Evolutionary conservation across 2,797 vertebrate genomes (phyloP), one percentile per base, ranked within the genome.

Genomic region (Neosilurus mollespiculum): DNA sequence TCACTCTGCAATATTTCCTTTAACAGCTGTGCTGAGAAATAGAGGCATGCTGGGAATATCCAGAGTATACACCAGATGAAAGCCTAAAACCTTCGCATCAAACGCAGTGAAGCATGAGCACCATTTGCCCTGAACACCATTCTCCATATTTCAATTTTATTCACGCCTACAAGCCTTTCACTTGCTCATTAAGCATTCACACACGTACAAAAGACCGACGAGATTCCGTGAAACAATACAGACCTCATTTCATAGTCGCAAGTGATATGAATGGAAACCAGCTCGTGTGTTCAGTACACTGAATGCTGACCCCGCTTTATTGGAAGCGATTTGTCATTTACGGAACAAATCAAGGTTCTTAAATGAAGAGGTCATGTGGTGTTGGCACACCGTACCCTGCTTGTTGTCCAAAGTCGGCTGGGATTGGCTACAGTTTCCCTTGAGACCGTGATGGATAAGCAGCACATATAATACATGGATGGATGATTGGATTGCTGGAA

Each of bases 161-260:
- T 81, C 76, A 66, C 83, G 84, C 70, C 49, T n/a, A 65, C 66
- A 53, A 77, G 37, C 64, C 62, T 64, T 86, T 82, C 77, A 78
- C 75, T 20, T 1, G 11, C 71, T 79, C 86, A 87, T 86, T 87
- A 85, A 87, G 81, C 73, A 83, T 87, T 83, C 83, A 83, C 75
- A 84, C 8, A 76, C n/a, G 61, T 75, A 86, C 83, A 87, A 79
- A 85, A 85, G 62, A 83, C 81, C 12, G 37, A 4, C 0, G 76
- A 84, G 80, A 78, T 78, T 81, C 78, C 84, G 81, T 73, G 61
- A 84, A 87, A 84, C 73, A 79, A 81, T 85, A 61, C 84, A 78
- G 56, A 79, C 76, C 81, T 86, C n/a, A 49, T 82, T 81, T 87
- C 49, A 73, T 18, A 59, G 59, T 43, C 30, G 11, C 71, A 51